phyloP scores from a whole-genome alignment of 1,140 invertebrate species.

The Hycleus phaleratus region DNA sequence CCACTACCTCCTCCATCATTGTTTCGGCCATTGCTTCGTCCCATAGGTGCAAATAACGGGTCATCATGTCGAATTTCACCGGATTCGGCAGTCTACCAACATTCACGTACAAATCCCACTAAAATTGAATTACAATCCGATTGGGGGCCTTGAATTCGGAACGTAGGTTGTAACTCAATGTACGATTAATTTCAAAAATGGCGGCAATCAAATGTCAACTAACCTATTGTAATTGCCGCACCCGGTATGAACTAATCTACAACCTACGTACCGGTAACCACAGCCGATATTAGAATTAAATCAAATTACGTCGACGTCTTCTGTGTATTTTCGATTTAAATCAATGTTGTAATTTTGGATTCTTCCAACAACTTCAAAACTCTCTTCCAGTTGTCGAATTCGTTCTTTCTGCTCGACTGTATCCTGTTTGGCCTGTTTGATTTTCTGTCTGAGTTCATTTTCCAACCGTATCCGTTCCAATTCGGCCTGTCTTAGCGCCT shows the following conservation, averaged over 20 bases:
- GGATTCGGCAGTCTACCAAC: constrained; percentile 59
- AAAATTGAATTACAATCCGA: constrained; percentile 15
- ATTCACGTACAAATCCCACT: constrained; percentile 55
- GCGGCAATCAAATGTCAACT: no score
- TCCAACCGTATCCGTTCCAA: constrained; percentile 32
- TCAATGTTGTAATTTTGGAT: no score
- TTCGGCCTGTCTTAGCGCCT: constrained; percentile 36
- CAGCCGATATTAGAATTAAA: no score
- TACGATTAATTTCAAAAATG: background rate
- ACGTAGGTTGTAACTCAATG: background rate
- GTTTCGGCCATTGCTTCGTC: constrained; percentile 42
- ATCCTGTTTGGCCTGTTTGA: constrained; percentile 30
- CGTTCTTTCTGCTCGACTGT: constrained; percentile 24
- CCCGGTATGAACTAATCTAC: no score
- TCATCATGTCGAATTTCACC: constrained; percentile 47
- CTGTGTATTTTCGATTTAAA: constrained; percentile 9
- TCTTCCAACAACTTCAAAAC: background rate
- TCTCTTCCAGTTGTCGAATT: constrained; percentile 25
- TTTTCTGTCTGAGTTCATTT: constrained; percentile 21
- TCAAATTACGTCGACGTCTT: background rate
- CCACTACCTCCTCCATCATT: constrained; percentile 39
- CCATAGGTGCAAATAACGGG: constrained; percentile 57
- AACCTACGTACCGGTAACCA: no score
- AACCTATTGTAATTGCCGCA: no score
- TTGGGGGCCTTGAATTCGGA: no score